Evolutionary conservation across 2,113 vertebrate species (phyloP), one percentile per base, ranked within the genome.

Genomic region (Ceyx cyanopectus): DNA sequence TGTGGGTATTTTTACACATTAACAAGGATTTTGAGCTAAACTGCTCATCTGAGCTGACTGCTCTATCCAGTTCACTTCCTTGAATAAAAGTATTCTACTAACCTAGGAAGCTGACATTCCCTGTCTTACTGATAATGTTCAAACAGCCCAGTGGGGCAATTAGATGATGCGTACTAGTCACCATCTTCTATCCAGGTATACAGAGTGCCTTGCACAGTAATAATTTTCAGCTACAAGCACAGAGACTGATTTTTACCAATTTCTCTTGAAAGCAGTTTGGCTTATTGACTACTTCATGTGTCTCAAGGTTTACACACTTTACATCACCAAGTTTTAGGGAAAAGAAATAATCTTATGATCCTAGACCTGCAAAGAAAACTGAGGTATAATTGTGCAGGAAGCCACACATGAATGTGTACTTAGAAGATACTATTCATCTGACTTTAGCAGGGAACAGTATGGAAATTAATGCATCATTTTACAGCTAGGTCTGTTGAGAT

Each of bases 191-290:
- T 9, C 21, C 68, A 40, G 4, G 18, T 37, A 40, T 19, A 70
- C 11, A 3, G 2, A 74, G 16, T 27, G 5, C 23, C 32, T 56
- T 61, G 26, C 9, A 30, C 0, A 0, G 30, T 22, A 82, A 9
- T 14, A 0, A 45, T 22, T 88, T 88, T 56, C 58, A 66, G 24
- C 16, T 37, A 30, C 15, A 62, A 79, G 5, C 6, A 5, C 26
- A 58, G 19, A 56, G 12, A 65, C 18, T 24, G 4, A 29, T 85
- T 82, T 82, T 79, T 66, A 80, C 2, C 17, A 41, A 11, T 65
- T 87, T 62, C 37, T 51, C 29, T 53, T 65, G 57, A 40, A 76
- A 85, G 13, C 6, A 74, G 7, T 12, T 63, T 74, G 7, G 10
- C 68, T 75, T 40, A 88, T 4, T 16, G 4, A 73, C 30, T 51